Conservation (phyloP, 2,113 vertebrate genomes). For the Clarias batrachus region DNA sequence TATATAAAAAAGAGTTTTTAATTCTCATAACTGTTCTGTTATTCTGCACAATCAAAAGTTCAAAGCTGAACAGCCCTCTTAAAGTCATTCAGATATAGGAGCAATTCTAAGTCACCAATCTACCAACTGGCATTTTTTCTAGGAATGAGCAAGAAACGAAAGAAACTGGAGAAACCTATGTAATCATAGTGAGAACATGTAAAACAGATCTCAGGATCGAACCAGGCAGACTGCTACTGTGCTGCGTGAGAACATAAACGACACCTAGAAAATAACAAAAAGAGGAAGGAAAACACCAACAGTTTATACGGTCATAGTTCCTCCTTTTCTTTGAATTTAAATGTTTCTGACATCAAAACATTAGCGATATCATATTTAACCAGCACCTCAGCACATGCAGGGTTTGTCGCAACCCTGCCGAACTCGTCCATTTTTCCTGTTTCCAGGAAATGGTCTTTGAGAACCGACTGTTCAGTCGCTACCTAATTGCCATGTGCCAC, state of each 20-base stretch:
- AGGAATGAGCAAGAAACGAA: neutral
- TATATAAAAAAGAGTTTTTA: no score
- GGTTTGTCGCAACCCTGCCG: neutral
- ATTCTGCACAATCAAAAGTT: no score
- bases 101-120: neutral
- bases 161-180: neutral
- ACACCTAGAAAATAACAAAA: neutral
- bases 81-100: neutral
- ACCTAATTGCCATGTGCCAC: no score
- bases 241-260: neutral
- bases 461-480: no score
- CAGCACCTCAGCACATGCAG: neutral
- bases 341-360: neutral
- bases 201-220: neutral
- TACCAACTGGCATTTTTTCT: neutral
- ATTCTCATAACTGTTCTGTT: no score
- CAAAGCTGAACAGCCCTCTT: no score
- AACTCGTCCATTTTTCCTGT: neutral
- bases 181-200: neutral
- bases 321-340: neutral
- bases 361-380: neutral
- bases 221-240: neutral
- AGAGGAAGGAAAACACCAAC: neutral
- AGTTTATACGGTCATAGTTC: neutral
- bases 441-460: no score